phyloP scores from a whole-genome alignment of 2,888 invertebrate species.

The Sicus ferrugineus region DNA sequence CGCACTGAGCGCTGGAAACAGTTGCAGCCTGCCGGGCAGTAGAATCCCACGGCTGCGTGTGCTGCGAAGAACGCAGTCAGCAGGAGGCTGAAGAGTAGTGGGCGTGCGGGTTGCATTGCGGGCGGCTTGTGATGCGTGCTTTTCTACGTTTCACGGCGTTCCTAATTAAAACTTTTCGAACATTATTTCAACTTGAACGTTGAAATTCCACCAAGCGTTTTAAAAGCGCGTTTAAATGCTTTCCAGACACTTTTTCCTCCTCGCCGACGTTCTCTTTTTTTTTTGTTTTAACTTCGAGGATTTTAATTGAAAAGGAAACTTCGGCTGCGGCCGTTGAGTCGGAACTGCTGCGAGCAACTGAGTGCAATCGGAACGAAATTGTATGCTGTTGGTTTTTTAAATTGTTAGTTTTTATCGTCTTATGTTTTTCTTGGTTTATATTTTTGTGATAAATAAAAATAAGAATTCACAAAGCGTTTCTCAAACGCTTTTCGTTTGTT shows the following conservation, averaged over 20 bases:
- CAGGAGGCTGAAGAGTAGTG: conserved; percentile 34
- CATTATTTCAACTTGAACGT: conserved; percentile 7
- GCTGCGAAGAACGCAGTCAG: conserved; percentile 27
- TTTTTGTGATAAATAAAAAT: conserved; percentile 9
- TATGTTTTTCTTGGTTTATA: background rate
- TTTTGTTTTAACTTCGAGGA: background rate
- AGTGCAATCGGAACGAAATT: conserved; percentile 10
- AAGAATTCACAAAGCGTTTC: background rate
- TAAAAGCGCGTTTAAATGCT: too few species aligned
- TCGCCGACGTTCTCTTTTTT: background rate
- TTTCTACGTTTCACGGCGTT: background rate
- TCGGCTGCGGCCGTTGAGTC: conserved; percentile 20
- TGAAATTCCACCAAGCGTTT: too few species aligned
- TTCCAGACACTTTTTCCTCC: too few species aligned
- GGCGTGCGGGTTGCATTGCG: background rate
- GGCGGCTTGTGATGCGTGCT: background rate
- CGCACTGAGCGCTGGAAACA: conserved; percentile 58
- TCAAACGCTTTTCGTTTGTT: background rate
- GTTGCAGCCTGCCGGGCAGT: conserved; percentile 58
- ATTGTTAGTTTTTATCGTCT: background rate
- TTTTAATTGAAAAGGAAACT: background rate
- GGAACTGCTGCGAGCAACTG: conserved; percentile 12
- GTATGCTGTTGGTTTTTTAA: background rate
- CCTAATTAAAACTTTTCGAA: conserved; percentile 20
- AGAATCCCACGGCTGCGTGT: conserved; percentile 34